These are phyloP conservation scores for Zaprionus lineosus DNA, from an alignment of 2,888 invertebrate genomes.

Conservation along the genomic window DNA sequence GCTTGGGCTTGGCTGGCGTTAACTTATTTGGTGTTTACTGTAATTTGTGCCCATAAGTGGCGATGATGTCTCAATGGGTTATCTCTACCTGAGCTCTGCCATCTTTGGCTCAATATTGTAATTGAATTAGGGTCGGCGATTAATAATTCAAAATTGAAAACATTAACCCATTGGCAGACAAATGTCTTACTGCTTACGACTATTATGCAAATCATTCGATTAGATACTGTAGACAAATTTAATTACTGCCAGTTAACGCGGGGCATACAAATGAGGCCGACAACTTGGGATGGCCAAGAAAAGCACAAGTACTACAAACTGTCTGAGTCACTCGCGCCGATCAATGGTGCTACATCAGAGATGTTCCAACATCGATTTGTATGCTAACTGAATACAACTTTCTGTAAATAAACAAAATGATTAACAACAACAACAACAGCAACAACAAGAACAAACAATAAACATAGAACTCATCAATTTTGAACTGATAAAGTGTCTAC, in stretches of 20 bases:
- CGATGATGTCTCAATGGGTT: slow-evolving; percentile 27
- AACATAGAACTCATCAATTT: slow-evolving; percentile 56
- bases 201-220: slow-evolving; percentile 47
- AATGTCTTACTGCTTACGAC: slow-evolving; percentile 28
- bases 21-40: slow-evolving; percentile 43
- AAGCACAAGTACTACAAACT: slow-evolving; percentile 19
- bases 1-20: slow-evolving; percentile 30
- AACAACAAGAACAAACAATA: no score
- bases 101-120: slow-evolving; percentile 39
- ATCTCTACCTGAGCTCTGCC: slow-evolving; percentile 32
- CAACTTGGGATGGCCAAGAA: slow-evolving; percentile 34
- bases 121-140: slow-evolving; percentile 54
- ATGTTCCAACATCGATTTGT: slow-evolving; percentile 17
- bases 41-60: slow-evolving; percentile 45
- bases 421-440: slow-evolving; percentile 2
- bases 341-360: no score
- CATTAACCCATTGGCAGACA: slow-evolving; percentile 17
- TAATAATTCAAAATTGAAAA: slow-evolving; percentile 27
- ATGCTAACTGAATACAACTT: slow-evolving; percentile 18
- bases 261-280: slow-evolving; percentile 25
- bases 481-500: slow-evolving; percentile 43
- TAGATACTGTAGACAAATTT: slow-evolving; percentile 14
- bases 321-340: no score
- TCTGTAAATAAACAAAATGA: slow-evolving; percentile 2
- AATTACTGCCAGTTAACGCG: slow-evolving; percentile 23